A percentile compares a stretch with the other conserved stretches of the same genome.
phyloP scores from a whole-genome alignment of 1,140 invertebrate species.

The Hylaeus volcanicus region DNA sequence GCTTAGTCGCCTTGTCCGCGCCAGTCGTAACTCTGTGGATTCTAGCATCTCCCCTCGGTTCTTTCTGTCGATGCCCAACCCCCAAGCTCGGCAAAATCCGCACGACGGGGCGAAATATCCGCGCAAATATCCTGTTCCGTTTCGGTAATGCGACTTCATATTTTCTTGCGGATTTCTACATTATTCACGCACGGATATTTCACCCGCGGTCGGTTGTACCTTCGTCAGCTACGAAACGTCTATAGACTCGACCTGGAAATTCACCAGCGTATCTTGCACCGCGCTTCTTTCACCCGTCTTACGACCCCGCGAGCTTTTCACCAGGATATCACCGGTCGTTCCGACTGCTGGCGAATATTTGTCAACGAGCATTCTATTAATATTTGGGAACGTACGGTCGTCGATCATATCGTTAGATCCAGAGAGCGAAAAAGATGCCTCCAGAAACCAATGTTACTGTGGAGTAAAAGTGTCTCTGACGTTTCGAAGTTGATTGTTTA shows the following conservation, averaged over 20 bases:
- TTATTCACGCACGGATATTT: slow-evolving; percentile 50
- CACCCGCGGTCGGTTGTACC: slow-evolving; percentile 7
- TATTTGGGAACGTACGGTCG: not conserved
- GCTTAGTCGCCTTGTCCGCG: too few species aligned
- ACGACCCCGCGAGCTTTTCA: not conserved
- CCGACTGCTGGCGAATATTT: slow-evolving; percentile 4
- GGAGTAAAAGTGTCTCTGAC: too few species aligned
- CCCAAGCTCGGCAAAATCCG: not conserved
- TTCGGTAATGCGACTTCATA: slow-evolving; percentile 51
- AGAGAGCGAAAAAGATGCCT: too few species aligned
- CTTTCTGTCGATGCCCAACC: slow-evolving; percentile 7
- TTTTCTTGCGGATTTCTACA: slow-evolving; percentile 59
- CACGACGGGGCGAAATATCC: slow-evolving; percentile 49
- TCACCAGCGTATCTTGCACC: not conserved
- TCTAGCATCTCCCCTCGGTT: too few species aligned
- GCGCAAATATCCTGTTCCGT: slow-evolving; percentile 57
- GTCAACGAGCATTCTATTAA: slow-evolving; percentile 17
- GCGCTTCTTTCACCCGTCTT: slow-evolving; percentile 2
- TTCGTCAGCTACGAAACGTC: slow-evolving; percentile 23
- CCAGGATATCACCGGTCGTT: not conserved
- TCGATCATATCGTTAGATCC: too few species aligned
- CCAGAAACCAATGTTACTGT: too few species aligned
- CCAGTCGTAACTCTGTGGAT: too few species aligned
- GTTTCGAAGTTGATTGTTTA: too few species aligned
- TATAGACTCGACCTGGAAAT: slow-evolving; percentile 4